These are phyloP conservation scores for Entosphenus tridentatus DNA, from an alignment of 2,113 vertebrate species.

Conservation along the genomic window DNA sequence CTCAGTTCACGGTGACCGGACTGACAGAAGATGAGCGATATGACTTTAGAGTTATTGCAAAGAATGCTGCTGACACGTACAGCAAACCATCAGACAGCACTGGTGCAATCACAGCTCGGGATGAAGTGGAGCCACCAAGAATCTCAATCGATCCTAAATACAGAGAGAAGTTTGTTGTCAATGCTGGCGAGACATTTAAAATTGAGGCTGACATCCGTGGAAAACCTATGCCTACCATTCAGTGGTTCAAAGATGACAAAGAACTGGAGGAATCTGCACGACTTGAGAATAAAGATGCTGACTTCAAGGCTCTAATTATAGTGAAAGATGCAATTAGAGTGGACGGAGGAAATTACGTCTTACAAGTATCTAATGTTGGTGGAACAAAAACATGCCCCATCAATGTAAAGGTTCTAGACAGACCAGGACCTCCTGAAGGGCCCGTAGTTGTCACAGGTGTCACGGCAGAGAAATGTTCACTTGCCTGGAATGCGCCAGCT, in stretches of 20 bases:
- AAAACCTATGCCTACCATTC: slow-evolving; percentile 58
- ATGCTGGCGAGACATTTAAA: slow-evolving; percentile 71
- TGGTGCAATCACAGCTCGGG: slow-evolving; percentile 70
- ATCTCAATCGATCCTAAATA: slow-evolving; percentile 85
- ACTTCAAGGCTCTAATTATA: slow-evolving; percentile 49
- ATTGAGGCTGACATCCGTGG: slow-evolving; percentile 73
- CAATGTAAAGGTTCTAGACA: slow-evolving; percentile 68
- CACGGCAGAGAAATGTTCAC: slow-evolving; percentile 56
- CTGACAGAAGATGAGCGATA: slow-evolving; percentile 80
- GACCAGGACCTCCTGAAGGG: slow-evolving; percentile 56
- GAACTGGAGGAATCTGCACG: slow-evolving; percentile 57
- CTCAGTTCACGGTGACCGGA: slow-evolving; percentile 68
- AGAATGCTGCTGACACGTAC: slow-evolving; percentile 65
- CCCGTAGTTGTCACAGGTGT: slow-evolving; percentile 58
- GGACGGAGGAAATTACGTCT: slow-evolving; percentile 58
- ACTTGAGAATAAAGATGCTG: slow-evolving; percentile 64
- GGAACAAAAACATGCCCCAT: slow-evolving; percentile 61
- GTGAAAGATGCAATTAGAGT: slow-evolving; percentile 66
- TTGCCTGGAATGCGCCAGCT: slow-evolving; percentile 55
- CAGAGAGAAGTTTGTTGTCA: slow-evolving; percentile 52
- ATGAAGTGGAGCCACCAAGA: slow-evolving; percentile 64
- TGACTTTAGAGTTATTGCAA: slow-evolving; percentile 92
- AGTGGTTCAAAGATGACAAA: slow-evolving; percentile 75
- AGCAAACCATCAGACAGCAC: slow-evolving; percentile 90
- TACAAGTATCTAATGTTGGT: slow-evolving; percentile 59